Evolutionary conservation across 2,797 vertebrate genomes (phyloP).

Genomic region (Pipistrellus kuhlii): DNA sequence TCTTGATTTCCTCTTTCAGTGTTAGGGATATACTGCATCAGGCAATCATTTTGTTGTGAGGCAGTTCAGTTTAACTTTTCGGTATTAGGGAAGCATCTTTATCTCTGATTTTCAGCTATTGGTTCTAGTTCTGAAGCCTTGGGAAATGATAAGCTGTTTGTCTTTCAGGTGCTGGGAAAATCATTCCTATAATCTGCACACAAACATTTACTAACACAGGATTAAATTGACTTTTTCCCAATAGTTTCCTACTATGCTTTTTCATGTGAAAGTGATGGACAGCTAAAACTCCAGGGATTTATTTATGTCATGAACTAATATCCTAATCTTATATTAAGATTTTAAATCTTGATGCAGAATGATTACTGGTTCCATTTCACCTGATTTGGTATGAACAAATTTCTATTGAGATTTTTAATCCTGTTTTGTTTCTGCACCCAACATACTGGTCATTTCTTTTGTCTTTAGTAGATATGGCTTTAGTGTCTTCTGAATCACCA

Average conservation of each 20-base stretch:
- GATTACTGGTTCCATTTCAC: background rate
- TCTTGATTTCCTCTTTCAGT: background rate
- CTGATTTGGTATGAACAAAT: background rate
- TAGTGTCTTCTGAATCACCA: background rate
- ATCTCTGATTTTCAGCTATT: background rate
- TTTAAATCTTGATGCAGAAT: constrained; percentile 1
- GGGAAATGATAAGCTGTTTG: constrained; percentile 7
- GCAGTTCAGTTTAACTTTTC: background rate
- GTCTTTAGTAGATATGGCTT: background rate
- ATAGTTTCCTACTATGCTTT: background rate
- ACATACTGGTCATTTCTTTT: constrained; percentile 3
- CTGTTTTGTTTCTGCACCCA: background rate
- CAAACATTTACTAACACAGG: background rate
- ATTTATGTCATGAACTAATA: background rate
- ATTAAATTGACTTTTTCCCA: constrained; percentile 5
- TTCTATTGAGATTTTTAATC: constrained; percentile 20
- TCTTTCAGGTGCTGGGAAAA: background rate
- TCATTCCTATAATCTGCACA: background rate
- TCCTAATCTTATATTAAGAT: background rate
- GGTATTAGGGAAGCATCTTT: background rate
- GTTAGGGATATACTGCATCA: background rate
- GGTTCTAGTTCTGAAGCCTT: background rate
- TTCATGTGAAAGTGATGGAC: background rate
- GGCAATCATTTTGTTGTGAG: background rate
- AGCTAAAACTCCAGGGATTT: constrained; percentile 27